Base-by-base conservation (phyloP, 2,113 vertebrate genomes). In the Leucoraja erinaceus region DNA sequence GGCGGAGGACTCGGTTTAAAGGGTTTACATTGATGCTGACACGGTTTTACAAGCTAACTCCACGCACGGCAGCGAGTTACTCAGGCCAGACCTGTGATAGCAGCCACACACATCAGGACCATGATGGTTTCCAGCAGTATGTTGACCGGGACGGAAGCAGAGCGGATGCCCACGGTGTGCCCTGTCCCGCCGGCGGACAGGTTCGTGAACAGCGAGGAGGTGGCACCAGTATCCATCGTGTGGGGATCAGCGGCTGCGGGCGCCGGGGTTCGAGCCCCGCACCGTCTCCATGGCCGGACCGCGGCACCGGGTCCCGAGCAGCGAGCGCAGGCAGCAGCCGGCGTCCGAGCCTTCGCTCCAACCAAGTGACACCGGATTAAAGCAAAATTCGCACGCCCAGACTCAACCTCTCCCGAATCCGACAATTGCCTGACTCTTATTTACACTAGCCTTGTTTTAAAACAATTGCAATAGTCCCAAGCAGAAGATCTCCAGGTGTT, bases 101-200 rank as follows among this genome's bases (percentile, higher is more conserved):
- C 90, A 38, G 66, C 90, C 33, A 91, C 33, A 12, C 90, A 91
- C 90, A 91, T 91, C 66, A 91, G 63, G 33, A 91, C 38, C 66
- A 91, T 91, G 66, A 91, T 91, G 66, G 90, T 91, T 38, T 91
- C 90, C 66, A 91, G 33, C 22, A 91, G 68, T 25, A 91, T 47
- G 66, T 91, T 74, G 68, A 72, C 31, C n/a, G 68, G 90, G 20
- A 91, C 20, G 14, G 90, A 91, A 20, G 68, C 16, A 1, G 90
- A 47, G 90, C 31, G 66, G 31, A 28, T 70, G 20, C 47, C 81
- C 47, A 18, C 7, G 0, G 75, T 77, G 12, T 88, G 83, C 25
- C 11, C 83, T 4, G 81, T n/a, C 22, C 54, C 81, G 83, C 59
- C 56, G 59, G 83, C 83, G 11, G 59, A 84, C 83, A 63, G 83